These are phyloP conservation scores for Dryobotodes eremita DNA, from an alignment of 2,888 invertebrate species.

Conservation along the genomic window DNA sequence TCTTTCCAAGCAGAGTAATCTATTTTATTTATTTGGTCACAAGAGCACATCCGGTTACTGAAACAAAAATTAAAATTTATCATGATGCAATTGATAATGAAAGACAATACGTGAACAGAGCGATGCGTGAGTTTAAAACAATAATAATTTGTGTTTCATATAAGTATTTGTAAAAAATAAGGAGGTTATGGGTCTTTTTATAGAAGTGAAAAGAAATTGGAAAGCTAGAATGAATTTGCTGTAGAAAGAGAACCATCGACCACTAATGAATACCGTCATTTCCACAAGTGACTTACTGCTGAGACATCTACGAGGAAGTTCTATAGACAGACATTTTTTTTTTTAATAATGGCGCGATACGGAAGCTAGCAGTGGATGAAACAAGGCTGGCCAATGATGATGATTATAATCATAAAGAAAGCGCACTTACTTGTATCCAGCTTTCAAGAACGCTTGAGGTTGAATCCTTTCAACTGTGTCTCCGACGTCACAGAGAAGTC, in stretches of 20 bases:
- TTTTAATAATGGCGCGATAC: too few relatives aligned
- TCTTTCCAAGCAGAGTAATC: constrained; percentile 57
- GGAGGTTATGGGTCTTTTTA: not conserved
- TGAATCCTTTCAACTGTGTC: constrained; percentile 76
- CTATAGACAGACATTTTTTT: not conserved
- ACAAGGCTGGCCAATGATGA: not conserved
- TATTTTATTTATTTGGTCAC: constrained; percentile 49
- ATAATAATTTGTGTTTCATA: not conserved
- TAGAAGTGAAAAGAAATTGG: too few relatives aligned
- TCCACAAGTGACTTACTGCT: not conserved
- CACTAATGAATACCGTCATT: not conserved
- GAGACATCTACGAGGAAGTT: not conserved
- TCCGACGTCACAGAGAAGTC: constrained; percentile 76
- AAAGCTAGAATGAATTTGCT: too few relatives aligned
- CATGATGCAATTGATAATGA: not conserved
- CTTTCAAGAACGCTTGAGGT: constrained; percentile 72
- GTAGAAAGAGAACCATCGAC: not conserved
- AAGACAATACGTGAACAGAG: too few relatives aligned
- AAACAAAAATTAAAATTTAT: constrained; percentile 28
- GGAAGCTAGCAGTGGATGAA: not conserved
- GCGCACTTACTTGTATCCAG: constrained; percentile 70
- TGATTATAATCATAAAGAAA: not conserved
- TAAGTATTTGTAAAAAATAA: not conserved
- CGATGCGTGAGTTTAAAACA: not conserved
- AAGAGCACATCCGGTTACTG: constrained; percentile 55